These are phyloP conservation scores for human DNA, from an alignment of 2,113 vertebrate species.

Conservation along the genomic window DNA sequence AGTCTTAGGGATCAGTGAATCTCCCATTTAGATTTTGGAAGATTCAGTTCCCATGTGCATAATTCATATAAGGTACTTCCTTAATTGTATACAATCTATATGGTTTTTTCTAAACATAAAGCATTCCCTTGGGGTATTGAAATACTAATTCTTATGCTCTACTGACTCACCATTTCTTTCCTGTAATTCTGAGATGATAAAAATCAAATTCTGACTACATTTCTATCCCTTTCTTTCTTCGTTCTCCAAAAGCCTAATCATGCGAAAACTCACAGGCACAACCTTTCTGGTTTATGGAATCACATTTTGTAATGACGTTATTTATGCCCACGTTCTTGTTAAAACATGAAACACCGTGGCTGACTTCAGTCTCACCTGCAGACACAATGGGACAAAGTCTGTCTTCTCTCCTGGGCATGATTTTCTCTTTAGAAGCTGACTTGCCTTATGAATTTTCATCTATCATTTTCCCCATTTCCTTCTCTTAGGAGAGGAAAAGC, in stretches of 20 bases:
- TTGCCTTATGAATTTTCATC: not conserved
- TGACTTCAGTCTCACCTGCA: slow-evolving; percentile 9
- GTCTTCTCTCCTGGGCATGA: not conserved
- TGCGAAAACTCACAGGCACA: slow-evolving; percentile 19
- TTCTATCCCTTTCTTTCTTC: slow-evolving; percentile 44
- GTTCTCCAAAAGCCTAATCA: slow-evolving; percentile 58
- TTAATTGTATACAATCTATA: slow-evolving; percentile 39
- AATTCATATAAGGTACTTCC: slow-evolving; percentile 63
- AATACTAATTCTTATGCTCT: slow-evolving; percentile 72
- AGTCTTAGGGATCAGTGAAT: not conserved
- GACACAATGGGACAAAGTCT: not conserved
- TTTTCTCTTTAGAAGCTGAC: slow-evolving; percentile 41
- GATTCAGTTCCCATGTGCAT: not conserved
- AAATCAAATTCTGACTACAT: slow-evolving; percentile 75
- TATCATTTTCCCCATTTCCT: not conserved
- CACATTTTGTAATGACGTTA: slow-evolving; percentile 42
- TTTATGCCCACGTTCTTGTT: slow-evolving; percentile 61
- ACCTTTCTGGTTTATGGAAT: slow-evolving; percentile 52
- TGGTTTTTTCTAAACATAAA: slow-evolving; percentile 64
- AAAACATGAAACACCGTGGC: slow-evolving; percentile 65
- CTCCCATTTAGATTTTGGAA: slow-evolving; percentile 6
- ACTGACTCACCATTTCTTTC: slow-evolving; percentile 70
- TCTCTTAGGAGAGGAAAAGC: not conserved
- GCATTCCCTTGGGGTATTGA: slow-evolving; percentile 66
- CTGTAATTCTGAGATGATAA: slow-evolving; percentile 73